Base-by-base conservation (phyloP, 2,797 vertebrate genomes). In the Naso thynnoides region DNA sequence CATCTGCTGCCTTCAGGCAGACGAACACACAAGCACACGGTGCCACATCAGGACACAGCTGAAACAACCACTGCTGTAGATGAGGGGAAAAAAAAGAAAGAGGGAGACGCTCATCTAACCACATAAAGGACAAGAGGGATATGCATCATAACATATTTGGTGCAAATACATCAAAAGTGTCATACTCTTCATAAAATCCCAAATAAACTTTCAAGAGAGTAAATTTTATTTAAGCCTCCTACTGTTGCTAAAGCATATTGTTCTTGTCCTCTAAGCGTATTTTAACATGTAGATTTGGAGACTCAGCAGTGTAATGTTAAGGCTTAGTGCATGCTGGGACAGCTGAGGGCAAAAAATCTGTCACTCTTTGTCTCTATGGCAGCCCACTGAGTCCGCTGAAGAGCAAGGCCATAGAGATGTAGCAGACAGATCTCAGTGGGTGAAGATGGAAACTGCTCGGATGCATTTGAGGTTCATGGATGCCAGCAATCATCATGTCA, bases 401-500 rank as follows among this genome's bases (percentile, higher is more conserved):
- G 74, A 76, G 64, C 0, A 8, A 44, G 45, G 45, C 59, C 69
- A 26, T 3, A 27, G 64, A 70, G 75, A 78, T 58, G 15, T 48
- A 69, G 66, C 75, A 50, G 63, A 81, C 59, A 60, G 50, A 82
- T 60, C 73, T 79, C 82, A 66, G 69, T 26, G 73, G 75, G 79
- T 19, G 74, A 70, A 49, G 78, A 74, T 42, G 76, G 67, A 73
- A 78, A 66, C 62, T 29, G 78, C 81, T 80, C 24, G 36, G 57
- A 83, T 75, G 71, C 78, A 54, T 79, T 76, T 58, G 42, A 71
- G 80, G 45, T 52, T 74, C 73, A 70, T 24, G 66, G 65, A 84
- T 73, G 87, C 81, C 86, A 88, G 69, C 79, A 60, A 84, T 87
- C 87, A 80, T 87, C 79, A 76, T 68, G 80, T 88, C 81, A 84